phyloP scores from a whole-genome alignment of 2,888 invertebrate genomes.

The Agriopis marginaria region DNA sequence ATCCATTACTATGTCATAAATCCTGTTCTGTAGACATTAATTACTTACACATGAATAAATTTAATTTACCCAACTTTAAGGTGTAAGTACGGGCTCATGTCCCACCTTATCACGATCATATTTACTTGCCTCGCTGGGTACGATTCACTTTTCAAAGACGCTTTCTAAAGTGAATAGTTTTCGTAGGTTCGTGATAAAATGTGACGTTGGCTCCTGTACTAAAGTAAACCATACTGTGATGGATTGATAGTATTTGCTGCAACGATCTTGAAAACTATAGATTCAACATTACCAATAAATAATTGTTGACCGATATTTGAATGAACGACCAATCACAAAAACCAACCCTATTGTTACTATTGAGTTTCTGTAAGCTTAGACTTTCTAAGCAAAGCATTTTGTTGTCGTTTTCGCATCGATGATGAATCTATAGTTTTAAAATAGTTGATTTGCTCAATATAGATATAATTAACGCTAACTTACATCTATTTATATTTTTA shows the following conservation, averaged over 20 bases:
- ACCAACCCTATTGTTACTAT: too few relatives aligned
- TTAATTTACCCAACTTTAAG: constrained; percentile 47
- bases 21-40: constrained; percentile 54
- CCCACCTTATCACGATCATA: constrained; percentile 27
- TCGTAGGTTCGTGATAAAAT: constrained; percentile 21
- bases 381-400: too few relatives aligned
- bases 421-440: too few relatives aligned
- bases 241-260: constrained; percentile 34
- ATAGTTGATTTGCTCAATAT: constrained; percentile 19
- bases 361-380: too few relatives aligned
- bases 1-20: constrained; percentile 51
- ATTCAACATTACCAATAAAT: too few relatives aligned
- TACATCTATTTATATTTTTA: constrained; percentile 23
- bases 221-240: constrained; percentile 8
- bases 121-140: constrained; percentile 17
- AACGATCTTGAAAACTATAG: too few relatives aligned
- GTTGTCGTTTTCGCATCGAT: too few relatives aligned
- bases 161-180: not conserved
- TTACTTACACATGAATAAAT: constrained; percentile 53
- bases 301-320: too few relatives aligned
- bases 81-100: constrained; percentile 17
- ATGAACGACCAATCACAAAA: too few relatives aligned
- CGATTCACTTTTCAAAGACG: constrained; percentile 5
- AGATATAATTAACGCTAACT: constrained; percentile 43
- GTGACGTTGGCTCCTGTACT: constrained; percentile 15